Base-by-base conservation (phyloP, 2,888 invertebrate species). In the Spisula subtruncata region DNA sequence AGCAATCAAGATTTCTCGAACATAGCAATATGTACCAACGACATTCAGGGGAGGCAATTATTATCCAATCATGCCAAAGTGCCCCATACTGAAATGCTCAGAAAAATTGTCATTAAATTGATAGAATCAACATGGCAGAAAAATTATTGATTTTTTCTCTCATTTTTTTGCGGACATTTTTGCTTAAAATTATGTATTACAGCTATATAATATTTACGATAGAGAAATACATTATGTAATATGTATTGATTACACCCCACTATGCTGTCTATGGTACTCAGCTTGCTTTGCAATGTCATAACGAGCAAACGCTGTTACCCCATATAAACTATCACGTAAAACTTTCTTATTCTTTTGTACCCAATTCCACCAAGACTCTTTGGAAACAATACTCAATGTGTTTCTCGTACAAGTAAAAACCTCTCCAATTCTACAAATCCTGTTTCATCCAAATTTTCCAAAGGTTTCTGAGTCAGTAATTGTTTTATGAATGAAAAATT, bases 141-240 rank as follows among this genome's bases (percentile, higher is more conserved):
- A 25, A 66, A 66, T 25, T 25, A 25, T 66, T 41, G 41, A 41
- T 41, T 41, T 41, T 41, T 41, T 41, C 41, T 2, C 8, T 8
- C 2, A 5, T 41, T 41, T 41, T 41, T 41, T 8, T 41, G 41
- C 8, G n/a, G n/a, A 66, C 25, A n/a, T 25, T 60, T 66, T 66
- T n/a, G 60, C 60, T 12, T 6, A 66, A 25, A 25, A 66, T 25
- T 25, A 66, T 66, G 25, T 10, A 66, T 10, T 66, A 12, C 8
- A 41, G 41, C 41, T 41, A 66, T n/a, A 48, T 51, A 51, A 51
- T 51, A 16, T 66, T n/a, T 60, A 66, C 10, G 60, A 66, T 66
- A 25, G 60, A 66, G n/a, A 66, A 66, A 66, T 66, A 66, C n/a
- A 66, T 66, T 25, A n/a, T 66, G 25, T 66, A 66, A 66, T 25